phyloP scores from a whole-genome alignment of 1,140 invertebrate genomes.

The Anoplolepis gracilipes region DNA sequence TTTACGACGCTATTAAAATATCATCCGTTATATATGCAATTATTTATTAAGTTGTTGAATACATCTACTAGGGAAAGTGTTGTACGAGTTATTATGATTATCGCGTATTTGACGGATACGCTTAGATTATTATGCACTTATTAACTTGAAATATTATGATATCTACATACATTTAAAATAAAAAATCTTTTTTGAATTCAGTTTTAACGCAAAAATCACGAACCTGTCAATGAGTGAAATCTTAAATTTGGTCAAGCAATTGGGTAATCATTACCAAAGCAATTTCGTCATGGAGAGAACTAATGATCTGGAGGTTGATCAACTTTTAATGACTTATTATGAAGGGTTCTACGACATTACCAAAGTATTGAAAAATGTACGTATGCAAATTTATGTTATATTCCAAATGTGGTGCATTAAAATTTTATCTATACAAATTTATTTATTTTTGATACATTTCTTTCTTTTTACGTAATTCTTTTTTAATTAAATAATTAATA shows the following conservation, averaged over 20 bases:
- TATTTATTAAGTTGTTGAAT: not conserved
- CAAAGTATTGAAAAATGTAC: slow-evolving; percentile 61
- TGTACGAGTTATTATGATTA: not conserved
- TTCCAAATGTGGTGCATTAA: slow-evolving; percentile 5
- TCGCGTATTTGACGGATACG: not conserved
- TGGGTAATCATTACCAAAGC: slow-evolving; percentile 70
- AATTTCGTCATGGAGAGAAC: not conserved
- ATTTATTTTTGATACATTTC: not conserved
- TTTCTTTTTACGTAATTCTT: not conserved
- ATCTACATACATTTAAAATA: not conserved
- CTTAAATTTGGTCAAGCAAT: slow-evolving; percentile 35
- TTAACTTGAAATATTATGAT: not conserved
- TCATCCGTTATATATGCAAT: not conserved
- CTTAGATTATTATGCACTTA: not conserved
- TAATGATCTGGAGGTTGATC: slow-evolving; percentile 23
- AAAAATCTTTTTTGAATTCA: slow-evolving; percentile 4
- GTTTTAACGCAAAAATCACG: slow-evolving; percentile 58
- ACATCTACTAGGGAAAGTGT: not conserved
- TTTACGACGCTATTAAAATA: not conserved
- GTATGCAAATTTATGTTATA: not conserved
- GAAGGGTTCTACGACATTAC: slow-evolving; percentile 54
- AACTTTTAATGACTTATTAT: slow-evolving; percentile 57
- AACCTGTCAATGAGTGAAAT: slow-evolving; percentile 41
- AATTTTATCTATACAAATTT: not conserved
- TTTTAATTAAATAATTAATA: not conserved